These are phyloP conservation scores for Lutjanus argentimaculatus DNA, from an alignment of 2,797 vertebrate genomes.

Conservation along the genomic window DNA sequence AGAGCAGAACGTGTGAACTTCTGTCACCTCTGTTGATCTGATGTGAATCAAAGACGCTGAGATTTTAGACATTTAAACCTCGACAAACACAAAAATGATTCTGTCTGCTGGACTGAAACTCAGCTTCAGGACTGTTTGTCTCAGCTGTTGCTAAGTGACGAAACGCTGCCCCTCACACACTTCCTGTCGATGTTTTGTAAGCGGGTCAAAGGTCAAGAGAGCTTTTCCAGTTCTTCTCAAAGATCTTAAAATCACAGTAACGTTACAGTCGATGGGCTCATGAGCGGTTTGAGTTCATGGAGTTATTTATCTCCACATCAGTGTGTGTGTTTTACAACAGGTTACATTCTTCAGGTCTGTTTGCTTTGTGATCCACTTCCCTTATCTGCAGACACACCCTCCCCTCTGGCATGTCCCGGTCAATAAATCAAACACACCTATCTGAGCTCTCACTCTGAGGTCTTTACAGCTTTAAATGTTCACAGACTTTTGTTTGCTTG, in stretches of 20 bases:
- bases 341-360: constrained; percentile 2
- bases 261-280: not conserved
- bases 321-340: constrained; percentile 1
- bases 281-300: too few species aligned
- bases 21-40: too few species aligned
- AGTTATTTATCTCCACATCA: too few species aligned
- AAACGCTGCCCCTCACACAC: constrained; percentile 6
- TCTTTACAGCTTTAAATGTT: not conserved
- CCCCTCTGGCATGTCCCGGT: constrained; percentile 33
- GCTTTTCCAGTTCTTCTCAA: not conserved
- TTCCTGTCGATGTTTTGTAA: constrained; percentile 33
- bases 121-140: constrained; percentile 4
- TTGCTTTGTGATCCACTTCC: not conserved
- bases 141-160: constrained; percentile 31
- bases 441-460: not conserved
- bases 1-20: too few species aligned
- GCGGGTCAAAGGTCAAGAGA: constrained; percentile 38
- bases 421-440: constrained; percentile 56
- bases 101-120: not conserved
- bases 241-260: not conserved
- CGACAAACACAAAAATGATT: not conserved
- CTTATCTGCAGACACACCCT: constrained; percentile 51
- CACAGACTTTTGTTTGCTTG: not conserved
- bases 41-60: not conserved
- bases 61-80: not conserved